phyloP scores from a whole-genome alignment of 2,888 invertebrate genomes.

The Ptilodon capucinus region DNA sequence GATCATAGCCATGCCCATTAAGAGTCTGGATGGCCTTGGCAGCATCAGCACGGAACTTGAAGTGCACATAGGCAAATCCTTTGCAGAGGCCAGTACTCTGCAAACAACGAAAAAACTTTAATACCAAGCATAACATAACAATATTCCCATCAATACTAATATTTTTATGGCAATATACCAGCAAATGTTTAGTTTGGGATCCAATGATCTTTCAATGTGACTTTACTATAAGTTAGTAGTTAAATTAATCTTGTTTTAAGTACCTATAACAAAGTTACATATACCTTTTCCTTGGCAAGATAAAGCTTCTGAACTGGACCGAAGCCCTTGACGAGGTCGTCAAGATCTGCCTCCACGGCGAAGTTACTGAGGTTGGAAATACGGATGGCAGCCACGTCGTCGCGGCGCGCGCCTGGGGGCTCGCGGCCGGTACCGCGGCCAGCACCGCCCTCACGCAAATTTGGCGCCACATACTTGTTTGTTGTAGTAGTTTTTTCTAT shows the following conservation, averaged over 20 bases:
- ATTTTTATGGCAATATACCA: no score
- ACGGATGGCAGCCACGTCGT: conserved; percentile 95
- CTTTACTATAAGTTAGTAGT: no score
- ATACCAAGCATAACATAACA: not conserved
- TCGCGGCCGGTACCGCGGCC: conserved; percentile 86
- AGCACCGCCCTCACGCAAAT: conserved; percentile 92
- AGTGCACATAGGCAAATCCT: conserved; percentile 99
- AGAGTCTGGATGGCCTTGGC: conserved; percentile 94
- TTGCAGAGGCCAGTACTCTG: conserved; percentile 91
- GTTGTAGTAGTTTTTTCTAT: conserved; percentile 75
- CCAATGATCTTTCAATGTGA: no score
- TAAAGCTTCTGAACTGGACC: conserved; percentile 97
- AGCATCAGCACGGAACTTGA: conserved; percentile 94
- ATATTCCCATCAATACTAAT: no score
- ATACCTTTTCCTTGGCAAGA: conserved; percentile 95
- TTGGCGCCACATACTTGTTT: conserved; percentile 94
- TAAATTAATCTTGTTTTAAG: no score
- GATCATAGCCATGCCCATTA: conserved; percentile 98
- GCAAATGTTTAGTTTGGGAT: no score
- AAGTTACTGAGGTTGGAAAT: conserved; percentile 99
- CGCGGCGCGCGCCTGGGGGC: conserved; percentile 87
- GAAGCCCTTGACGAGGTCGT: conserved; percentile 96
- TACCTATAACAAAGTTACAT: not conserved
- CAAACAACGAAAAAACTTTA: conserved; percentile 27
- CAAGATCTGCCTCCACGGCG: conserved; percentile 96